A percentile compares a stretch with the other conserved stretches of the same genome.
Conservation (phyloP, 1,140 invertebrate species). For the Euwallacea similis region DNA sequence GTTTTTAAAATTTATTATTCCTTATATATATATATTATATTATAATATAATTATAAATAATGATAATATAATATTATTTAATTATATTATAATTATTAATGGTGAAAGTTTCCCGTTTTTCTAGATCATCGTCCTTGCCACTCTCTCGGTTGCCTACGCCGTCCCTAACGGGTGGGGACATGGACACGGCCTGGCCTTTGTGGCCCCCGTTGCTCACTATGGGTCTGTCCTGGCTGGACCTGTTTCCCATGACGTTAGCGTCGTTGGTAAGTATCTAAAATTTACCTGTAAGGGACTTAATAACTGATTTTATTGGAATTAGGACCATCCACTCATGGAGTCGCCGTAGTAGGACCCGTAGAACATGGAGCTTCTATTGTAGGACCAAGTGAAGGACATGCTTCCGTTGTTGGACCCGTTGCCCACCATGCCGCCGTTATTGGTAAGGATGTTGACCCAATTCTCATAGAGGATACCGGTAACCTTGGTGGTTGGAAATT, state of each 20-base stretch:
- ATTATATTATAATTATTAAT: not conserved
- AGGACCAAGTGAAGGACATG: not conserved
- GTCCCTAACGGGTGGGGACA: not conserved
- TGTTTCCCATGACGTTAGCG: not conserved
- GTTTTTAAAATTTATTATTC: not conserved
- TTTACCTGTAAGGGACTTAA: not conserved
- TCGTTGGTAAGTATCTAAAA: not conserved
- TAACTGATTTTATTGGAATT: not conserved
- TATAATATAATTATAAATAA: too few relatives aligned
- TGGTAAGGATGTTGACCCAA: not conserved
- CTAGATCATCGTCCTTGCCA: slow-evolving; percentile 1
- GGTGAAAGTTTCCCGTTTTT: too few relatives aligned
- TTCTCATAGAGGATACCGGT: too few relatives aligned
- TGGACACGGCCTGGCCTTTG: not conserved
- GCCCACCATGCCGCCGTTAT: slow-evolving; percentile 6
- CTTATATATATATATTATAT: too few relatives aligned
- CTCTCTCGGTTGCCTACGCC: not conserved
- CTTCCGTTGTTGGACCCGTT: slow-evolving; percentile 18
- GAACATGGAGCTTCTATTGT: not conserved
- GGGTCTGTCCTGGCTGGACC: not conserved
- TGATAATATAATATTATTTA: not conserved
- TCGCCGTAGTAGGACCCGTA: slow-evolving; percentile 4
- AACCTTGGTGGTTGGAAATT: too few relatives aligned
- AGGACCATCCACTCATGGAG: slow-evolving; percentile 4
- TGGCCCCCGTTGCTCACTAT: not conserved